Percentiles rank a stretch among this genome's conserved stretches.
These are phyloP conservation scores for Gymnothorax javanicus DNA, from an alignment of 2,797 vertebrate genomes.

Conservation along the genomic window DNA sequence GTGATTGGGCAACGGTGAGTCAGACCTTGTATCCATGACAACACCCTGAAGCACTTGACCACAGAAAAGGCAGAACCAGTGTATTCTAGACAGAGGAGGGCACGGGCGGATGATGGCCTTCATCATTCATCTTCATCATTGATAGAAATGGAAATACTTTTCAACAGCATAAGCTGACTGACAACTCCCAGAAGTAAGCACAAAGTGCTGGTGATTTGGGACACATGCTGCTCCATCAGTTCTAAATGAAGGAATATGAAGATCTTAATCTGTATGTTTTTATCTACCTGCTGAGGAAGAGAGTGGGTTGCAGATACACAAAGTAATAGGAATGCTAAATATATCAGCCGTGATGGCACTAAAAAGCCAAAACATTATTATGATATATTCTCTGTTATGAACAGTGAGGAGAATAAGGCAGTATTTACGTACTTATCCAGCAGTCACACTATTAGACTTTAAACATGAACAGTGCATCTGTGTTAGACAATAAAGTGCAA, in stretches of 20 bases:
- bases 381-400: background rate
- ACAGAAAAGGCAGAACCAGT: background rate
- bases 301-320: background rate
- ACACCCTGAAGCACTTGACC: background rate
- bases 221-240: background rate
- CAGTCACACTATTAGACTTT: background rate
- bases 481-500: background rate
- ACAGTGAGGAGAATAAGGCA: background rate
- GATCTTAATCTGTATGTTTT: background rate
- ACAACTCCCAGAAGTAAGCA: background rate
- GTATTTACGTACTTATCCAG: background rate
- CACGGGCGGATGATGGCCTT: background rate
- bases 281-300: background rate
- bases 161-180: background rate
- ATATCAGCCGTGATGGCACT: background rate
- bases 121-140: background rate
- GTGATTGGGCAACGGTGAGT: background rate
- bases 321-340: slow-evolving; percentile 12
- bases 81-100: background rate
- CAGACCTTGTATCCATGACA: slow-evolving; percentile 4
- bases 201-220: background rate
- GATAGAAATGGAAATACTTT: background rate
- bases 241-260: too few species aligned
- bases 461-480: background rate
- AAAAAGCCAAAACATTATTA: background rate